Evolutionary conservation across 2,888 invertebrate species (phyloP), one percentile per base, ranked within the genome.

Genomic region (Caenorhabditis japonica): DNA sequence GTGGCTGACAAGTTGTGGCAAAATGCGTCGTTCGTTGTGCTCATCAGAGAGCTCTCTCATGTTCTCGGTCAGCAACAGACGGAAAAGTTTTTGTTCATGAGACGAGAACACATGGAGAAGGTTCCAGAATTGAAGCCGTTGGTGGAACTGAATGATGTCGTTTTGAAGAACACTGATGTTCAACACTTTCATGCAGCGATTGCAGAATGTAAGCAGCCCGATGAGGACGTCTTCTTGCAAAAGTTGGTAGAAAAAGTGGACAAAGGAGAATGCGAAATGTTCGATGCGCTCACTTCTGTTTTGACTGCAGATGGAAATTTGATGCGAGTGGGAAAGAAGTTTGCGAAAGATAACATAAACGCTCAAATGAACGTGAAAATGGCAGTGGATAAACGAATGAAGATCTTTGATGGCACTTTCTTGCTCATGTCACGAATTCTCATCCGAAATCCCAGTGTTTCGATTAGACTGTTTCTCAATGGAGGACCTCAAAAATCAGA

Each of bases 321-420:
- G n/a, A 7, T 49, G 21, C 49, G 56, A 5, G 41, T 34, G 17
- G 66, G 66, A 36, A 38, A 47, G 1, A 25, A 21, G 3, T 58
- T 49, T 10, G 34, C 47, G 4, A 1, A 27, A 27, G 51, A 47
- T 8, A 66, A 43, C 17, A 38, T n/a, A 10, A 4, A 5, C 0
- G 66, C 49, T 5, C 66, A 66, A 27, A 36, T 13, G 7, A 10
- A 17, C n/a, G 23, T n/a, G 34, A 15, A 10, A 38, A 12, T 12
- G 27, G 39, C 5, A 13, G 4, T 38, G 1, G 41, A 23, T 0
- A 58, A 59, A 4, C 30, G 61, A 30, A 51, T 66, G 1, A 27
- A 30, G 19, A 27, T 7, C 1, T 73, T 73, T 38, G 66, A 73
- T 27, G 51, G 53, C 2, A 59, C 73, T 3, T 73, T 73, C 19